A percentile compares a stretch with the other conserved stretches of the same genome.
These are phyloP conservation scores for Mesocentrotus franciscanus DNA, from an alignment of 53 echinoderm and acorn worm species.

Conservation along the genomic window DNA sequence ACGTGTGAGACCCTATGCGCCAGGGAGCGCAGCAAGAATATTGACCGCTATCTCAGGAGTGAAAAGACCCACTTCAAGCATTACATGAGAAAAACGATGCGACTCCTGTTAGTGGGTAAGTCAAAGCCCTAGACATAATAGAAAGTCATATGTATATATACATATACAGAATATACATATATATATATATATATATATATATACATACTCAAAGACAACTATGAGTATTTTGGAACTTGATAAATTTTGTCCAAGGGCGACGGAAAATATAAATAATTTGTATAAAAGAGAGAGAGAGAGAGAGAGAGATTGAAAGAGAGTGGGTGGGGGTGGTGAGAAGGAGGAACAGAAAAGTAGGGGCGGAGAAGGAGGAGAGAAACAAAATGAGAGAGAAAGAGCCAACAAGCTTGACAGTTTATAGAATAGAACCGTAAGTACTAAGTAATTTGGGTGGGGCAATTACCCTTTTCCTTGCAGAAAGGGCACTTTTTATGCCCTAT, in stretches of 20 bases:
- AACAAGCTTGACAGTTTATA: too few relatives aligned
- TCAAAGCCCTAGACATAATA: neutral
- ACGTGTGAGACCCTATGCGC: slow-evolving; percentile 53
- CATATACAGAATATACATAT: neutral
- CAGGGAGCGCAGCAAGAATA: slow-evolving; percentile 80
- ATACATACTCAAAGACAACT: too few relatives aligned
- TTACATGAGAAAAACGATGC: slow-evolving; percentile 87
- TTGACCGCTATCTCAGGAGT: slow-evolving; percentile 80
- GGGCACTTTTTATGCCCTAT: too few relatives aligned
- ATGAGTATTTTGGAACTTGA: neutral
- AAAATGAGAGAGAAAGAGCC: too few relatives aligned
- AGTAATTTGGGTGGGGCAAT: too few relatives aligned
- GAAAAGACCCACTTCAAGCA: slow-evolving; percentile 78
- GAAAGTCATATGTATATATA: neutral
- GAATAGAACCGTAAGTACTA: too few relatives aligned
- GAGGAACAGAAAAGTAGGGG: too few relatives aligned
- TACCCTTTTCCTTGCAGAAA: too few relatives aligned
- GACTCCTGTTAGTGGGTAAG: slow-evolving; percentile 87
- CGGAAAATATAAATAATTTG: neutral
- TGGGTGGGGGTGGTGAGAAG: neutral
- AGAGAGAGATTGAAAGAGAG: neutral
- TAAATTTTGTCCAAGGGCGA: neutral
- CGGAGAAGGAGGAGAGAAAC: too few relatives aligned
- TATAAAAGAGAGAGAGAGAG: neutral
- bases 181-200: too few relatives aligned